A percentile compares a stretch with the other conserved stretches of the same genome.
Evolutionary conservation across 2,888 invertebrate species (phyloP).

Genomic region (Acanthosepion pharaonis): DNA sequence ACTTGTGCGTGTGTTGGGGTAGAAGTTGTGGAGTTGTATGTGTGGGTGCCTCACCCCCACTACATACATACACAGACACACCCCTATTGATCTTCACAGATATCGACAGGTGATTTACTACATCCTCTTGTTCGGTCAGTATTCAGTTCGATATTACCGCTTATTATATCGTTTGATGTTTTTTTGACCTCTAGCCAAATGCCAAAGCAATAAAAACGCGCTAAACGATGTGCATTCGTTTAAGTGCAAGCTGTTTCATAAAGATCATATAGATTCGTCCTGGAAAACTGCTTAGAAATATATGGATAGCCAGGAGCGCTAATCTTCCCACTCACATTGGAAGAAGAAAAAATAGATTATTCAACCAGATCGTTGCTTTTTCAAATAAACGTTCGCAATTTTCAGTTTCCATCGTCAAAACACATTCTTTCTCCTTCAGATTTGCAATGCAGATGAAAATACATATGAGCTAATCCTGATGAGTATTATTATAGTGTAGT

Average conservation of each 20-base stretch:
- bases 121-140: not conserved
- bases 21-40: no score
- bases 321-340: not conserved
- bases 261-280: not conserved
- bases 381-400: not conserved
- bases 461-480: no score
- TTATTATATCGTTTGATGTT: not conserved
- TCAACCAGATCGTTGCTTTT: not conserved
- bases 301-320: not conserved
- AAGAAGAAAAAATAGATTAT: not conserved
- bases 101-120: not conserved
- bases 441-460: no score
- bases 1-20: no score
- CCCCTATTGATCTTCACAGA: not conserved
- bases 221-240: not conserved
- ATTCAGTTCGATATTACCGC: not conserved
- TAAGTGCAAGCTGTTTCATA: not conserved
- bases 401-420: no score
- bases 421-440: no score
- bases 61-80: no score
- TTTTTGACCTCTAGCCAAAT: not conserved
- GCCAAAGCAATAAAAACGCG: not conserved
- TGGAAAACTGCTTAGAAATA: not conserved
- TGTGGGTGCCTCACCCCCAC: no score
- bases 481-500: no score